Percentiles rank a stretch among this genome's conserved stretches.
Conservation (phyloP, 2,797 vertebrate genomes). For the Acestrorhynchus altus region DNA sequence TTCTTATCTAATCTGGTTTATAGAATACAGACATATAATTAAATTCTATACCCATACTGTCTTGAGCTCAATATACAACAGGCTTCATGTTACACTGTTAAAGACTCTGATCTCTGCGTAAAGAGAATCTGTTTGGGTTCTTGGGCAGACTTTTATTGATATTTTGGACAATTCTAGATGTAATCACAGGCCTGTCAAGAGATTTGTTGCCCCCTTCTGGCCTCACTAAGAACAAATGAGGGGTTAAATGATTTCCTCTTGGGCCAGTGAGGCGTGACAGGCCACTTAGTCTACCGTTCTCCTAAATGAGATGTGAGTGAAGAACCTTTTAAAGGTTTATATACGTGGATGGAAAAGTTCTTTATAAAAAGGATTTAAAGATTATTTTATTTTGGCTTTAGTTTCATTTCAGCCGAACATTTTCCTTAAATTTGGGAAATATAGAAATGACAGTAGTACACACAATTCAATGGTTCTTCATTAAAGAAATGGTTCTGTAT, state of each 20-base stretch:
- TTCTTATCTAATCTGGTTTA: no score
- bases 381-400: no score
- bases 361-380: no score
- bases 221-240: constrained; percentile 45
- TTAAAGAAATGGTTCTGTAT: no score
- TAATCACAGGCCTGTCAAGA: constrained; percentile 26
- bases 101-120: not conserved
- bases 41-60: no score
- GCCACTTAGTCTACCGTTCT: not conserved
- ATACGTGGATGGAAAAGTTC: no score
- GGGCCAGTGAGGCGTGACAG: not conserved
- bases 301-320: not conserved
- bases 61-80: not conserved
- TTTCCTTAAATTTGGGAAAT: no score
- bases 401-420: no score
- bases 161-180: not conserved
- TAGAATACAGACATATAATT: no score
- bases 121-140: not conserved
- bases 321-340: no score
- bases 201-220: constrained; percentile 67
- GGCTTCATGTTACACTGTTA: not conserved
- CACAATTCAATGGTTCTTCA: no score
- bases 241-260: constrained; percentile 30
- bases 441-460: no score
- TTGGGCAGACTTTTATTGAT: not conserved